Conservation (phyloP, 2,888 invertebrate genomes). For the Dastarcus helophoroides region DNA sequence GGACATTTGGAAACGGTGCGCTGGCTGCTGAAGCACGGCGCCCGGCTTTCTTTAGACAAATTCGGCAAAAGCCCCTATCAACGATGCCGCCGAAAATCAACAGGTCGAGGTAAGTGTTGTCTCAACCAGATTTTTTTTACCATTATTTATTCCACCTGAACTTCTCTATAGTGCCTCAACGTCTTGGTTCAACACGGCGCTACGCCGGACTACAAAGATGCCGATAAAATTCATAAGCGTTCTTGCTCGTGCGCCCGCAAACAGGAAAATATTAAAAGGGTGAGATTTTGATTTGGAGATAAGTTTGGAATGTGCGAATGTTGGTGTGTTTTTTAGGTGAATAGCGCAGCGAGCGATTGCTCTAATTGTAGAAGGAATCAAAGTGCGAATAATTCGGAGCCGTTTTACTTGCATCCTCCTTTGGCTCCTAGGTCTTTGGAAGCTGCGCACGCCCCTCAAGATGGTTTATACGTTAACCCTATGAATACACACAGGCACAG, state of each 20-base stretch:
- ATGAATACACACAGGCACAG: slow-evolving; percentile 47
- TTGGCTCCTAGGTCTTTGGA: slow-evolving; percentile 30
- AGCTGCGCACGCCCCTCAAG: slow-evolving; percentile 47
- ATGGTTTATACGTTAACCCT: slow-evolving; percentile 76
- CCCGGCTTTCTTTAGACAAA: slow-evolving; percentile 68
- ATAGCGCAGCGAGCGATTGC: slow-evolving; percentile 28
- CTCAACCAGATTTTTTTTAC: neutral
- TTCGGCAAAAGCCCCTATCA: slow-evolving; percentile 84
- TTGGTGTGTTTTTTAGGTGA: no score
- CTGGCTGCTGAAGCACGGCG: slow-evolving; percentile 77
- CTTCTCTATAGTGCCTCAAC: slow-evolving; percentile 57
- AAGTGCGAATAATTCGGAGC: slow-evolving; percentile 36
- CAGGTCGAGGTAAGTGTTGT: slow-evolving; percentile 61
- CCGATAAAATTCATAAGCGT: slow-evolving; percentile 31
- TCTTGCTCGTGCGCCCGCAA: slow-evolving; percentile 38
- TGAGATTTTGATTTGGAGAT: slow-evolving; percentile 20
- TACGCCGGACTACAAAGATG: slow-evolving; percentile 46
- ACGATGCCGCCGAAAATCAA: slow-evolving; percentile 84
- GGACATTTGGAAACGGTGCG: slow-evolving; percentile 70
- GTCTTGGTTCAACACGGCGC: slow-evolving; percentile 72
- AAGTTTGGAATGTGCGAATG: no score
- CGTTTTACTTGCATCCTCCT: slow-evolving; percentile 71
- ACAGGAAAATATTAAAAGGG: slow-evolving; percentile 32
- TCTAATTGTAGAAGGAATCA: slow-evolving; percentile 30
- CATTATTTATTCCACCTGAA: neutral